Evolutionary conservation across 1,140 invertebrate genomes (phyloP), one percentile per base, ranked within the genome.

Genomic region (Brachionus sp.): DNA sequence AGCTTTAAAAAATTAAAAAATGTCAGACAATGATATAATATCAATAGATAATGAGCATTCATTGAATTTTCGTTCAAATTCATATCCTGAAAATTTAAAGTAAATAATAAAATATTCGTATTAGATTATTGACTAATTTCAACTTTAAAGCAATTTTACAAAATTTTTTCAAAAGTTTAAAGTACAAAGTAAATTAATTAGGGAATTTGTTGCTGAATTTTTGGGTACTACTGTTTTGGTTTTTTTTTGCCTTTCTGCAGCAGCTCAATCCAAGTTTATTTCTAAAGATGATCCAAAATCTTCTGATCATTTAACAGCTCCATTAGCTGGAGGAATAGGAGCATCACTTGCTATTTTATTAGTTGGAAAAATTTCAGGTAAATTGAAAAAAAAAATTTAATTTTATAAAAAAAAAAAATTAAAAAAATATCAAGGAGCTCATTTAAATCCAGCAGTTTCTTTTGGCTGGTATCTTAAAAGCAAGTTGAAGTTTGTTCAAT

Each of bases 391-490:
- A 44, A 10, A 77, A 62, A 42, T 62, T 33, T 16, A 53, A 42
- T 44, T 16, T 42, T 16, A 39, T 23, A n/a, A 13, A 77, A 77
- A 77, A 25, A 6, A 13, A 16, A 25, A 19, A 33, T 5, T 25
- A 3, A 19, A 75, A 44, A 6, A 50, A n/a, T 42, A 6, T 9
- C 29, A 33, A 82, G 80, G 80, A n/a, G 80, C 62, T 44, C 10
- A 66, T 75, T 50, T 82, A 57, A 62, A 70, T 84, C 9, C 78
- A 83, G 70, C 78, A 84, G 39, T 85, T 84, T 73, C 85, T 84
- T 33, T 86, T 66, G 84, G 3, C 84, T 85, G n/a, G 86, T 86
- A 37, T 84, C 85, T 75, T 84, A 84, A 50, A 83, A 85, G 19
- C 85, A 83, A 42, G 78, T 85, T 85, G 84, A 86, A 37, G 84